phyloP scores from a whole-genome alignment of 2,113 vertebrate genomes.

The Vulpes ferrilata region DNA sequence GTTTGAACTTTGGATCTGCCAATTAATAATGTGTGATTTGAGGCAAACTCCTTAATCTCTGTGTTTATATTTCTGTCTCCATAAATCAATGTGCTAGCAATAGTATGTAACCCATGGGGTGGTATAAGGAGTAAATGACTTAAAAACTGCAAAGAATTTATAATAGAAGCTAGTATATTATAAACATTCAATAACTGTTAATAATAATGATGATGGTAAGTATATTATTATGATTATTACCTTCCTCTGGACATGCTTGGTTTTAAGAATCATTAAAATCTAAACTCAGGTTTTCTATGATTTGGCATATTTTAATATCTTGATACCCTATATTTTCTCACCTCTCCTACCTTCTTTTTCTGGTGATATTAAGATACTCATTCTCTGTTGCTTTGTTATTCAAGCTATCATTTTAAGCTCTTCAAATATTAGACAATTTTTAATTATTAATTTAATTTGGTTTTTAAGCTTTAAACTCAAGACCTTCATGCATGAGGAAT shows the following conservation, averaged over 20 bases:
- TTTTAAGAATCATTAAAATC: background rate
- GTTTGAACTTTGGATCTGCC: background rate
- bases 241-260: rapidly evolving
- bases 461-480: background rate
- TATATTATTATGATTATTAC: background rate
- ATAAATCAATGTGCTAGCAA: background rate
- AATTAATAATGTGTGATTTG: background rate
- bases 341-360: background rate
- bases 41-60: background rate
- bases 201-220: background rate
- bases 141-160: background rate
- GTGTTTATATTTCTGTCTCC: background rate
- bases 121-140: background rate
- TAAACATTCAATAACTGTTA: background rate
- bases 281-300: background rate
- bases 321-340: background rate
- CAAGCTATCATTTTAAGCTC: background rate
- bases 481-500: background rate
- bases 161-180: background rate
- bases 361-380: background rate
- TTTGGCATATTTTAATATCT: background rate
- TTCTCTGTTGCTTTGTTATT: background rate
- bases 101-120: background rate
- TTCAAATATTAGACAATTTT: background rate
- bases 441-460: slow-evolving; percentile 25